Evolutionary conservation across 2,888 invertebrate species (phyloP).

Genomic region (Pimpla rufipes): DNA sequence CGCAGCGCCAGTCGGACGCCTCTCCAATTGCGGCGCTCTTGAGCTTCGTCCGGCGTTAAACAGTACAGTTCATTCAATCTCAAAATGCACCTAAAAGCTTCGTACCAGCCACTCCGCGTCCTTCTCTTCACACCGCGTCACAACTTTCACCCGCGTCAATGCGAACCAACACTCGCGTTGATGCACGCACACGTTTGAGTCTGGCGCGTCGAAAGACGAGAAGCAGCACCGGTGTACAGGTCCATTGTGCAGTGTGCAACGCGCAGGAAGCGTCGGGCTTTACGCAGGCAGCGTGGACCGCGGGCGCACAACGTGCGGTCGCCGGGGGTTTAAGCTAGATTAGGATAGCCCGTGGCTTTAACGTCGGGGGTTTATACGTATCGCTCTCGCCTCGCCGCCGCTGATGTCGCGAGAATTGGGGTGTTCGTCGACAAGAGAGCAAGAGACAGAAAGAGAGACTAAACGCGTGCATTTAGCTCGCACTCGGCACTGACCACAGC

Average conservation of each 20-base stretch:
- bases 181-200: conserved; percentile 22
- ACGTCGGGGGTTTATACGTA: conserved; percentile 3
- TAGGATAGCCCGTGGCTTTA: conserved; percentile 22
- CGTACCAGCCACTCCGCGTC: conserved; percentile 10
- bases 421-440: neutral
- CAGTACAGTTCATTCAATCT: too few species aligned
- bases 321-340: conserved; percentile 41
- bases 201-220: neutral
- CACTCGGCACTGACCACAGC: neutral
- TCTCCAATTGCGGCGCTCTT: neutral
- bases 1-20: too few species aligned
- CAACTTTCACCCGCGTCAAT: conserved; percentile 15
- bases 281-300: neutral
- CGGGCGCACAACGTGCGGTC: neutral
- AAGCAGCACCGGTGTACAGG: conserved; percentile 6
- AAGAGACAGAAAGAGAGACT: neutral
- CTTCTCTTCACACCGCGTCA: conserved; percentile 17
- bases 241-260: neutral
- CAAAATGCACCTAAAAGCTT: neutral
- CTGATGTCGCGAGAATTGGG: conserved; percentile 33
- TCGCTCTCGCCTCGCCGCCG: conserved; percentile 20
- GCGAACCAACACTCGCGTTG: conserved; percentile 28
- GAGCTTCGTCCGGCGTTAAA: neutral
- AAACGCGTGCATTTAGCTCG: conserved; percentile 8
- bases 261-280: neutral